phyloP scores from a whole-genome alignment of 2,113 vertebrate genomes.

The Collichthys lucidus region DNA sequence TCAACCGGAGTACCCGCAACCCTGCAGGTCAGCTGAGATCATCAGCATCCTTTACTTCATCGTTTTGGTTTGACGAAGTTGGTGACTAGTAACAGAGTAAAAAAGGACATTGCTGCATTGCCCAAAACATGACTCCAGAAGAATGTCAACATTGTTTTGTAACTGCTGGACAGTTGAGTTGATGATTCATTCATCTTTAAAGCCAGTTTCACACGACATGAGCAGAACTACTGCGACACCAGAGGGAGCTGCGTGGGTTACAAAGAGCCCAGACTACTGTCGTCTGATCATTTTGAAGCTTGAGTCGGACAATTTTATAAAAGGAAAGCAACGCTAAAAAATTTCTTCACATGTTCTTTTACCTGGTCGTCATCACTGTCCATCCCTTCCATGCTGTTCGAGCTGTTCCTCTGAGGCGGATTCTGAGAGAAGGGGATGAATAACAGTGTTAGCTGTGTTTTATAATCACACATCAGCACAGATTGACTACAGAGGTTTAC shows the following conservation, averaged over 20 bases:
- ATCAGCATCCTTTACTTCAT: no score
- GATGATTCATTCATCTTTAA: background rate
- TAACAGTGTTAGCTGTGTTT: background rate
- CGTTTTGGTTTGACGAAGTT: no score
- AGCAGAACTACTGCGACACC: no score
- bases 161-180: no score
- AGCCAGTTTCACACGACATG: no score
- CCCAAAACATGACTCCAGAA: no score
- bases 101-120: background rate
- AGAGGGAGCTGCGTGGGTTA: background rate
- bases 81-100: background rate
- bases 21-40: no score
- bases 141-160: no score
- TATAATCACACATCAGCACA: background rate
- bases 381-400: conserved; percentile 86
- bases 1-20: no score
- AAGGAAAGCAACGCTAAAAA: background rate
- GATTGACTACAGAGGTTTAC: background rate
- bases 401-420: conserved; percentile 82
- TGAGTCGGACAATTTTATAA: background rate
- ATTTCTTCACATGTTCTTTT: conserved; percentile 52
- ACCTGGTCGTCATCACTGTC: conserved; percentile 90
- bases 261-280: no score
- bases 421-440: conserved; percentile 43
- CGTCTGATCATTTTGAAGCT: background rate